Base-by-base conservation (phyloP, 2,888 invertebrate genomes). In the Torymus auratus region DNA sequence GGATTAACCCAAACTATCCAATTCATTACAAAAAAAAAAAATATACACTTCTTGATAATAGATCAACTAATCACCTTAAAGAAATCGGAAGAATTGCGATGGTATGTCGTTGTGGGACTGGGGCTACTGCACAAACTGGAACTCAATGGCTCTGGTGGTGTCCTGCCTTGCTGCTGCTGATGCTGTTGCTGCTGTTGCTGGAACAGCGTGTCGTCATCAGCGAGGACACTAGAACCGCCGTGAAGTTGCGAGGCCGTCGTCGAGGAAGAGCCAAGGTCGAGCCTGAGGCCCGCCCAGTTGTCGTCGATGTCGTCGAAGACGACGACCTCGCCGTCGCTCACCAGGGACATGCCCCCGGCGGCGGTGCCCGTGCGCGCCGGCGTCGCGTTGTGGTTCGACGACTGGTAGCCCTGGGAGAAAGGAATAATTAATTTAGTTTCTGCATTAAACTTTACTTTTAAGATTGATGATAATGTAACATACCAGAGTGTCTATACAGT, bases 281-380 rank as follows among this genome's bases (percentile, higher is more conserved):
- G 84, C 76, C 89, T 85, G 28, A 91, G 79, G 92, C 94, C 94
- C 91, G 95, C 95, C 82, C 96, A 96, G 87, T 94, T 95, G 86
- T 97, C 97, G 84, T 95, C 95, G 82, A 95, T 95, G 90, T 97
- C 96, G 89, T 97, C 96, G 87, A 97, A 96, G 72, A 96, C 96
- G 85, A 96, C 96, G 69, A 96, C 95, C 89, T 95, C 96, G 20
- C 94, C 95, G 81, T 95, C 95, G 72, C 94, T 94, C 83, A 95
- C 94, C 15, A 91, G 89, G 23, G 91, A 89, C 91, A 91, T 90
- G 4, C 76, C 56, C 15, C 67, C 53, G 41, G 41, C 28, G n/a
- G 61, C 53, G 41, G 41, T 28, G 12, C 56, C 28, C 83, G 88
- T 91, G 88, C 89, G 90, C 73, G 86, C 89, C 68, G 87, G 89